Evolutionary conservation across 2,113 vertebrate genomes (phyloP), one percentile per base, ranked within the genome.

Genomic region (Oriolus oriolus): DNA sequence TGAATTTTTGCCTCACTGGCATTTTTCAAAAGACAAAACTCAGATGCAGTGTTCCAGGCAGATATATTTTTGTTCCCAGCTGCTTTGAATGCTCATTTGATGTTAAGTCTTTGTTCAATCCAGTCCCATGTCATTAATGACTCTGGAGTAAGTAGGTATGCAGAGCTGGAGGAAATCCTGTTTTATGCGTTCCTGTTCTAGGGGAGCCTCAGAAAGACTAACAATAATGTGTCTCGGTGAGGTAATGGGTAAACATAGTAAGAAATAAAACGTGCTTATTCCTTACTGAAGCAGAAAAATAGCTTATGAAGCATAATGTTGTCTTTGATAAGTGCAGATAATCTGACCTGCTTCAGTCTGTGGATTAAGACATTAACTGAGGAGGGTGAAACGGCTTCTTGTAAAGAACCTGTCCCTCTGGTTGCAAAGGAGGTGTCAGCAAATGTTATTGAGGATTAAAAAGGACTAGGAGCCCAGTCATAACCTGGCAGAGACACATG

Each of bases 101-200:
- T 97, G 76, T 77, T 73, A 59, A 81, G 81, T 84, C 96, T 96
- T 95, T 97, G 93, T 97, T 96, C 68, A 80, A 9, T 80, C 80
- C 57, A 42, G 45, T 56, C 26, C 74, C 92, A 1, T 93, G 95
- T 95, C 77, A 75, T 90, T 96, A 91, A 94, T 94, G 87, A 91
- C 90, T 93, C 31, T 63, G 79, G 77, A 84, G 59, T 95, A 96
- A 97, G 95, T 95, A 92, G 88, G 85, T 95, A 35, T 69, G 86
- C 94, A 97, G 90, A 93, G 73, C 81, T 76, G 60, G 77, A 89
- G 95, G 97, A 97, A 97, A 97, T 96, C 96, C 97, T 97, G 97
- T 91, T 86, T 94, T 93, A 91, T 91, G 85, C 0, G 1, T 69
- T 96, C 90, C 93, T 96, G 68, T 95, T 94, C 94, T 87, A 82